Percentiles rank a stretch among this genome's conserved stretches.
Conservation (phyloP, 2,888 invertebrate genomes). For the Drosophila ezoana region DNA sequence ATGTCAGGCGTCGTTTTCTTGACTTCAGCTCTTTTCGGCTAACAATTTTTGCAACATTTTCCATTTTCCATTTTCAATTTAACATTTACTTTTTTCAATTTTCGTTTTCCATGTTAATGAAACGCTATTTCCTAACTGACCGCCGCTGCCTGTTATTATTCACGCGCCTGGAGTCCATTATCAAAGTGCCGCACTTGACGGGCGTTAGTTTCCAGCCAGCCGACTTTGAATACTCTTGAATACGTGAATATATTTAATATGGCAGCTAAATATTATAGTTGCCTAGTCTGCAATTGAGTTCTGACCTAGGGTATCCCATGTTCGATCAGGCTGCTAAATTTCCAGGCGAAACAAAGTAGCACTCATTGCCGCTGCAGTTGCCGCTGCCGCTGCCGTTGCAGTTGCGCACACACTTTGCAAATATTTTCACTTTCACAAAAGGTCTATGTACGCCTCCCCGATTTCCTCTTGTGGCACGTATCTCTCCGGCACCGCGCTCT, state of each 20-base stretch:
- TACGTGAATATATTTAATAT: neutral
- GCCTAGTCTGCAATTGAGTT: neutral
- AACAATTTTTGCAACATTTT: slow-evolving; percentile 44
- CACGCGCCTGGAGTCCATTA: slow-evolving; percentile 80
- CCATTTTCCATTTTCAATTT: slow-evolving; percentile 60
- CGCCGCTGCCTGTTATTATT: slow-evolving; percentile 74
- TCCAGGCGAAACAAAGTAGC: slow-evolving; percentile 45
- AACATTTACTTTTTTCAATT: slow-evolving; percentile 55
- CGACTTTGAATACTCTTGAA: neutral
- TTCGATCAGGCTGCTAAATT: slow-evolving; percentile 17
- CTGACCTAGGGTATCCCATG: slow-evolving; percentile 42
- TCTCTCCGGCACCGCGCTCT: neutral
- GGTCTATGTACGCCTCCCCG: slow-evolving; percentile 77
- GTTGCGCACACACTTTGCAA: slow-evolving; percentile 53
- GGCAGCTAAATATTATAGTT: too few species aligned
- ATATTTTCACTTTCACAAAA: slow-evolving; percentile 84
- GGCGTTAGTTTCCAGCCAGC: neutral
- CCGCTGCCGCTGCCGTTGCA: slow-evolving; percentile 30
- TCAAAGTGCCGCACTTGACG: slow-evolving; percentile 55
- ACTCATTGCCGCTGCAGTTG: slow-evolving; percentile 7
- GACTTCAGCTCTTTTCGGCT: slow-evolving; percentile 20
- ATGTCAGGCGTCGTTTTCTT: slow-evolving; percentile 42
- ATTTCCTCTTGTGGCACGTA: slow-evolving; percentile 36
- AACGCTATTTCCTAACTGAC: slow-evolving; percentile 76
- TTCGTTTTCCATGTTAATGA: slow-evolving; percentile 71